Percentiles rank a stretch among this genome's conserved stretches.
phyloP scores from a whole-genome alignment of 1,140 invertebrate species.

The Drosophila nigromelanica region DNA sequence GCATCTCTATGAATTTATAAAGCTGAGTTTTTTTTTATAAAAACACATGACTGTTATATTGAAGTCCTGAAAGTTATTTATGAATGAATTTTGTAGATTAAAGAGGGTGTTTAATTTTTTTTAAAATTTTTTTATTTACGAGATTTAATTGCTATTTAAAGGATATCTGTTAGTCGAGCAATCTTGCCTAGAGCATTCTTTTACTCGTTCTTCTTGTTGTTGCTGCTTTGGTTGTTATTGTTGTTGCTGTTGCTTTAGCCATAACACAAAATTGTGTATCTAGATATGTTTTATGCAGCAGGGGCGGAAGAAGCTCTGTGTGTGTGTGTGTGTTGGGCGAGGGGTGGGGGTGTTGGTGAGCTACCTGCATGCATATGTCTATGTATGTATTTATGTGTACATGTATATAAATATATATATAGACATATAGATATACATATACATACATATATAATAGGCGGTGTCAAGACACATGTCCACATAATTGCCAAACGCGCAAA shows the following conservation, averaged over 20 bases:
- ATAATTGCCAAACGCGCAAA: constrained; percentile 82
- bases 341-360: neutral
- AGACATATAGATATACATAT: constrained; percentile 7
- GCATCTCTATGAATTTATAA: no score
- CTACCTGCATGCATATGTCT: constrained; percentile 31
- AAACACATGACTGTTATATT: no score
- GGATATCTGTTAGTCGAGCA: neutral
- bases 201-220: constrained; percentile 19
- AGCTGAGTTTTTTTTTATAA: no score
- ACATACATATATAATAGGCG: constrained; percentile 52
- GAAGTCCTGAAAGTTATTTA: no score
- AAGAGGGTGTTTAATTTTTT: no score
- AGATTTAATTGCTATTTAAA: neutral
- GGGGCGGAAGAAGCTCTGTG: constrained; percentile 20
- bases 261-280: constrained; percentile 74
- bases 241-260: constrained; percentile 26
- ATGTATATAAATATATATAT: constrained; percentile 13
- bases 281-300: constrained; percentile 76
- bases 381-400: constrained; percentile 1
- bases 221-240: constrained; percentile 20
- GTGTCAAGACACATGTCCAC: constrained; percentile 78
- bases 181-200: neutral
- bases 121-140: no score
- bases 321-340: neutral
- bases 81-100: no score